Conservation (phyloP, 2,888 invertebrate genomes). For the Drosophila emarginata region DNA sequence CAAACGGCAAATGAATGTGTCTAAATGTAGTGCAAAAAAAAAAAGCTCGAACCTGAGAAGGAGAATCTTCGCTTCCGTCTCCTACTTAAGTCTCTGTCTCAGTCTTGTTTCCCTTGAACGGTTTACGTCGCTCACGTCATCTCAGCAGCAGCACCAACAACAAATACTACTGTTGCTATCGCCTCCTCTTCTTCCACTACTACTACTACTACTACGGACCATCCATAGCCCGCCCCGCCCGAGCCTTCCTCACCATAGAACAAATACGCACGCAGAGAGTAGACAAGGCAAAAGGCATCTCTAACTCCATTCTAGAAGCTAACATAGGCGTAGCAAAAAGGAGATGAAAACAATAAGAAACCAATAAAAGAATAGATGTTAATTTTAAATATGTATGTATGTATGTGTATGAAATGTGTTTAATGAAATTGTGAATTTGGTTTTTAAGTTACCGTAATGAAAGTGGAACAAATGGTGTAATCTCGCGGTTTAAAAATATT, state of each 20-base stretch:
- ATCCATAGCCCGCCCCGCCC: conserved; percentile 22
- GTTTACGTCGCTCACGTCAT: conserved; percentile 70
- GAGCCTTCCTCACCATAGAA: background rate
- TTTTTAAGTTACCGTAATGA: too few species aligned
- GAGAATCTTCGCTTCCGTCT: conserved; percentile 1
- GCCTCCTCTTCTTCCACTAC: conserved; percentile 25
- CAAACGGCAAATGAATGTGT: conserved; percentile 1
- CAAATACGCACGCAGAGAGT: conserved; percentile 8
- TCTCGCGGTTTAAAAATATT: too few species aligned
- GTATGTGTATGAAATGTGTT: too few species aligned
- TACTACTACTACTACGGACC: conserved; percentile 9
- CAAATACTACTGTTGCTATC: conserved; percentile 44
- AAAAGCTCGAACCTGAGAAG: conserved; percentile 3
- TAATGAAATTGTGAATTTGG: too few species aligned
- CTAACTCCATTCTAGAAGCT: conserved; percentile 10
- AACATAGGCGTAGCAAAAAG: background rate
- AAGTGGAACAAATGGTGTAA: too few species aligned
- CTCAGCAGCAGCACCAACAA: conserved; percentile 51
- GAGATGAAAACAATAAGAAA: conserved; percentile 31
- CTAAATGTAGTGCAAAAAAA: conserved; percentile 11
- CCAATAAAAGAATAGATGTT: too few species aligned
- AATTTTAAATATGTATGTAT: too few species aligned
- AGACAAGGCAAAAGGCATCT: conserved; percentile 7
- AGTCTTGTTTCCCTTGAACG: conserved; percentile 24
- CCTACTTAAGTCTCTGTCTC: conserved; percentile 8